A percentile compares a stretch with the other conserved stretches of the same genome.
These are phyloP conservation scores for Bellardia pandia DNA, from an alignment of 2,888 invertebrate species.

Conservation along the genomic window DNA sequence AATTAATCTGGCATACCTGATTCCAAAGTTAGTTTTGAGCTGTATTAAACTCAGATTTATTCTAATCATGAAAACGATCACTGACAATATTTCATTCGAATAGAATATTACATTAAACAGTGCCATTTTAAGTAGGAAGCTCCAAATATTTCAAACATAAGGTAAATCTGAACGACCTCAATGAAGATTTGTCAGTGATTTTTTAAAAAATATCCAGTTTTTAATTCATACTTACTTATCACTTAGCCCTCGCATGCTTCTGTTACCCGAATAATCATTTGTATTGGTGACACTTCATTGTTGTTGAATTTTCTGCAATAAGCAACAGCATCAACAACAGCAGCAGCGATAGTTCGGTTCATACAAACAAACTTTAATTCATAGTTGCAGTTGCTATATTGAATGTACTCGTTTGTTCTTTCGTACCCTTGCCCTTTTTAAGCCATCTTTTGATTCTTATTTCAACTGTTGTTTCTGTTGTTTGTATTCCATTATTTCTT, in stretches of 20 bases:
- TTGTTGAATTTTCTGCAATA: conserved; percentile 23
- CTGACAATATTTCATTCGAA: too few relatives aligned
- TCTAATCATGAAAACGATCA: too few relatives aligned
- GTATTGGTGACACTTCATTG: conserved; percentile 68
- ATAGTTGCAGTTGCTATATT: conserved; percentile 15
- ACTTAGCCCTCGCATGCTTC: neutral
- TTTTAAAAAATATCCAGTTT: too few relatives aligned
- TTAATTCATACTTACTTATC: neutral
- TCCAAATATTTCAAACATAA: too few relatives aligned
- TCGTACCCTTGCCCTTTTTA: conserved; percentile 52
- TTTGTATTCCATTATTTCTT: conserved; percentile 65
- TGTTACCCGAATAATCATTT: conserved; percentile 23
- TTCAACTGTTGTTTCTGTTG: conserved; percentile 38
- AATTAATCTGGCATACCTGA: too few relatives aligned
- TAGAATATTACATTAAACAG: too few relatives aligned
- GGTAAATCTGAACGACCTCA: too few relatives aligned
- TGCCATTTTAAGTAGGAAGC: too few relatives aligned
- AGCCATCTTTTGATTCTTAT: conserved; percentile 52
- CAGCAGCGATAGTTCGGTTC: neutral
- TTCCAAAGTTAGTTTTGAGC: too few relatives aligned
- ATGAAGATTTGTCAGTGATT: too few relatives aligned
- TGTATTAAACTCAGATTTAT: too few relatives aligned
- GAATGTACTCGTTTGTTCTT: neutral
- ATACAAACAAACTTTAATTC: neutral
- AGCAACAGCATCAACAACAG: conserved; percentile 9